These are phyloP conservation scores for Pristis pectinata DNA, from an alignment of 2,797 vertebrate species.

Conservation along the genomic window DNA sequence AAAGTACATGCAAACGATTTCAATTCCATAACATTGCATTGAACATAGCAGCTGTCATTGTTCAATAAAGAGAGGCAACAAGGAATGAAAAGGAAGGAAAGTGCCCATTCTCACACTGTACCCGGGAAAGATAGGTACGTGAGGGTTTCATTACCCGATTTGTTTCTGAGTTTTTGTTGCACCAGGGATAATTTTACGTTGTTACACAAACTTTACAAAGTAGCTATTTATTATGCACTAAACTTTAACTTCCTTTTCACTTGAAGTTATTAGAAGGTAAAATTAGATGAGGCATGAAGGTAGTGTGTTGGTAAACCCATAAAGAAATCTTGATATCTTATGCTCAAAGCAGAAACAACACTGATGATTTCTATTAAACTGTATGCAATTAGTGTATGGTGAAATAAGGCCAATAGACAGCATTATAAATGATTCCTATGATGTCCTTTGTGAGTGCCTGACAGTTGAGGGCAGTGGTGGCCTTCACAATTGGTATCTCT, in stretches of 20 bases:
- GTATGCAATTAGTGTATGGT: not conserved
- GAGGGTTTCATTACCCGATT: not conserved
- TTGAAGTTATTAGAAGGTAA: not conserved
- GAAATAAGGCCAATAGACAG: not conserved
- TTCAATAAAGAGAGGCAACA: not conserved
- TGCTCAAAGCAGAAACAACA: not conserved
- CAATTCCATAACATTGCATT: not conserved
- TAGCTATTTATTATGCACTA: not conserved
- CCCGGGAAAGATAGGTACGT: not conserved
- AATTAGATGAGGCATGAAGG: not conserved
- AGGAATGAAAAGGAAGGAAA: not conserved
- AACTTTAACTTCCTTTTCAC: not conserved
- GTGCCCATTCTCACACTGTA: not conserved
- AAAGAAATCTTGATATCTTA: not conserved
- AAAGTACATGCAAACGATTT: not conserved
- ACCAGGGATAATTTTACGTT: not conserved
- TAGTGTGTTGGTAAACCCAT: not conserved
- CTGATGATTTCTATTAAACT: not conserved
- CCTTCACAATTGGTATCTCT: not conserved
- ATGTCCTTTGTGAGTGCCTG: not conserved
- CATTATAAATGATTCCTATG: not conserved
- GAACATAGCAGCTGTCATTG: not conserved
- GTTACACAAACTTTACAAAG: not conserved
- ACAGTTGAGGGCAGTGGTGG: not conserved
- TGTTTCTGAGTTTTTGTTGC: not conserved